Percentiles rank a stretch among this genome's conserved stretches.
Evolutionary conservation across 2,113 vertebrate species (phyloP).

Genomic region (Salvator merianae): DNA sequence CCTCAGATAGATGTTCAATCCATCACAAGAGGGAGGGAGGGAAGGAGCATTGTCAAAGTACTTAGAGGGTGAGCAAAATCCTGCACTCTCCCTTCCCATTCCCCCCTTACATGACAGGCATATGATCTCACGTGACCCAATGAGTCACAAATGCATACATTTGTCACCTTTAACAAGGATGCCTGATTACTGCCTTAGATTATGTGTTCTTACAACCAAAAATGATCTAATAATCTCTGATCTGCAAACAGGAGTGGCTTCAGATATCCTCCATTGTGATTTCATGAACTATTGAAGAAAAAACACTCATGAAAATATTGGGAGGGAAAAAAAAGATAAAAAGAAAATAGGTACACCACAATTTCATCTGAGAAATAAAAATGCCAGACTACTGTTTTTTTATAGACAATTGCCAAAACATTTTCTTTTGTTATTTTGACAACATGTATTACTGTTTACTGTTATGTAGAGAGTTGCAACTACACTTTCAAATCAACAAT

Average conservation of each 20-base stretch:
- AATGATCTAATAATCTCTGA: no score
- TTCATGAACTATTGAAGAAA: neutral
- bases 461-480: slow-evolving; percentile 5
- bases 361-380: neutral
- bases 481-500: slow-evolving; percentile 2
- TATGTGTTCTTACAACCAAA: no score
- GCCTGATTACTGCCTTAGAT: no score
- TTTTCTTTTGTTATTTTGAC: slow-evolving; percentile 20
- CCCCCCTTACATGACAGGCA: no score
- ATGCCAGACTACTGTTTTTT: neutral
- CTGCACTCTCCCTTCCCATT: no score
- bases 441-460: slow-evolving; percentile 8
- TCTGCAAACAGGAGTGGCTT: neutral
- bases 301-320: neutral
- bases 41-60: no score
- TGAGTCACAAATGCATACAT: no score
- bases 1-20: no score
- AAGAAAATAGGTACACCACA: neutral
- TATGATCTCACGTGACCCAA: no score
- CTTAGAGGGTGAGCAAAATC: no score
- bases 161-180: no score
- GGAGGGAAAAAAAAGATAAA: neutral
- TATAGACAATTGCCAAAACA: slow-evolving; percentile 7
- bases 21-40: no score
- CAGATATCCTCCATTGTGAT: neutral